Conservation (phyloP, 2,888 invertebrate species). For the Phyllotreta striolata region DNA sequence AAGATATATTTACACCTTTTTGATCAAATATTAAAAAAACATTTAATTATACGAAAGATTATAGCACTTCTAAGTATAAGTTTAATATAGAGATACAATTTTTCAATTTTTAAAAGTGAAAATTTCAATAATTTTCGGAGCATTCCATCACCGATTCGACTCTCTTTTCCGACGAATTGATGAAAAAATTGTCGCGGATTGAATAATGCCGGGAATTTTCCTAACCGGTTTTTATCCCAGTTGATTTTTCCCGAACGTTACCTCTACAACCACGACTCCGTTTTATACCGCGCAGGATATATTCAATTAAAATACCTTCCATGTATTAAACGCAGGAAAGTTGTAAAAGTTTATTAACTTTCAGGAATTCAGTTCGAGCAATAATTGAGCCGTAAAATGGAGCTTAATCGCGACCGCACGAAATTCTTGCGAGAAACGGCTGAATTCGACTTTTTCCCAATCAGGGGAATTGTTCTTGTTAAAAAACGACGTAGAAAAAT, state of each 20-base stretch:
- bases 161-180: too few relatives aligned
- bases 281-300: slow-evolving; percentile 24
- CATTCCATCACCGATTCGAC: too few relatives aligned
- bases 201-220: slow-evolving; percentile 14
- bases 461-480: slow-evolving; percentile 29
- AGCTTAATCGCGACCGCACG: slow-evolving; percentile 38
- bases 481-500: slow-evolving; percentile 7
- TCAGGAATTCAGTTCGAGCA: slow-evolving; percentile 37
- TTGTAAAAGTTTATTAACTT: slow-evolving; percentile 42
- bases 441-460: slow-evolving; percentile 28
- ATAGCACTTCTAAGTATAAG: too few relatives aligned
- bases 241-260: not conserved
- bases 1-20: too few relatives aligned
- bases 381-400: slow-evolving; percentile 42
- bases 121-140: too few relatives aligned
- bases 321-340: slow-evolving; percentile 31
- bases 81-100: too few relatives aligned
- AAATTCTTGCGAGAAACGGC: slow-evolving; percentile 37
- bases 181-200: not conserved
- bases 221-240: not conserved
- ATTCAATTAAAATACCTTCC: slow-evolving; percentile 38
- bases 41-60: too few relatives aligned
- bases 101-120: too few relatives aligned
- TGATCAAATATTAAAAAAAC: too few relatives aligned
- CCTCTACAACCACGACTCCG: not conserved